Conservation (phyloP, 2,113 vertebrate genomes). For the Stigmatopora argus region DNA sequence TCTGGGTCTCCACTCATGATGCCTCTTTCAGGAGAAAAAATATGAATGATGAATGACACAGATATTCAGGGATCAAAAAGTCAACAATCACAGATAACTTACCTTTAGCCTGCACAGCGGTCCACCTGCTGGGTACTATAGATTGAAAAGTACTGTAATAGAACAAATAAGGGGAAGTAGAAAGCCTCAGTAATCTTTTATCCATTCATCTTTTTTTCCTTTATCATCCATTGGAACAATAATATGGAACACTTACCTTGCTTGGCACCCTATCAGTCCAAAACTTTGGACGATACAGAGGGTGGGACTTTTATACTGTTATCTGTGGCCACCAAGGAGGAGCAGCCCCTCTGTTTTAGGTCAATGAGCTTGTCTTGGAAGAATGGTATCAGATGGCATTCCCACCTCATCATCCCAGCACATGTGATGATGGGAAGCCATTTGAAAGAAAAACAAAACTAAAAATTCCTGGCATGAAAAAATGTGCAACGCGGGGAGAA, state of each 20-base stretch:
- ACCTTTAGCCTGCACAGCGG: conserved; percentile 35
- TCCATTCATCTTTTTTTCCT: background rate
- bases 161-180: background rate
- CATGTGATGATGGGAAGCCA: conserved; percentile 31
- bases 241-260: conserved; percentile 49
- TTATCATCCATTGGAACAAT: background rate
- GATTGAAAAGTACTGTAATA: conserved; percentile 23
- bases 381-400: conserved; percentile 47
- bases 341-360: conserved; percentile 54
- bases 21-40: conserved; percentile 12
- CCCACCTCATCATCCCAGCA: conserved; percentile 36
- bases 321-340: conserved; percentile 35
- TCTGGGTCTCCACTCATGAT: conserved; percentile 76
- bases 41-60: background rate
- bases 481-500: background rate
- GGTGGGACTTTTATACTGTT: conserved; percentile 60
- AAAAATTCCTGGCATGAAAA: conserved; percentile 1
- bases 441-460: conserved; percentile 6
- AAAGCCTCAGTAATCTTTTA: background rate
- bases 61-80: background rate
- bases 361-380: conserved; percentile 44
- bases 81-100: conserved; percentile 2
- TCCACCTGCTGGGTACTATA: conserved; percentile 9
- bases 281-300: conserved; percentile 21
- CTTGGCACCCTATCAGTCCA: conserved; percentile 43